A percentile compares a stretch with the other conserved stretches of the same genome.
phyloP scores from a whole-genome alignment of 2,888 invertebrate species.

The Melieria picta region DNA sequence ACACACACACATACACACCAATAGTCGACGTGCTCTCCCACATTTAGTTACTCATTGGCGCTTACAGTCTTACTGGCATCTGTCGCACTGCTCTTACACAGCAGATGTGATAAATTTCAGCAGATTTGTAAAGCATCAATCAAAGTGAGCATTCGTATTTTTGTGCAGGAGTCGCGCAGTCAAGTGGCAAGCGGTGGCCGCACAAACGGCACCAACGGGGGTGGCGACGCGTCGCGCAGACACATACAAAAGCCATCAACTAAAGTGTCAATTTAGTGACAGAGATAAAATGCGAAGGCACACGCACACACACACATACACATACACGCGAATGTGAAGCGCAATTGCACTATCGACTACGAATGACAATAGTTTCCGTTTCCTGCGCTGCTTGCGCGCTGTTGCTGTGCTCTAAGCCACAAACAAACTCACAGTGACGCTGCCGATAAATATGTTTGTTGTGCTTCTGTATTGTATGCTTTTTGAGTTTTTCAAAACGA shows the following conservation, averaged over 20 bases:
- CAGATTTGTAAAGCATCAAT: conserved; percentile 54
- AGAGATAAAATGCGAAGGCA: conserved; percentile 58
- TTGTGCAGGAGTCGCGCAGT: conserved; percentile 35
- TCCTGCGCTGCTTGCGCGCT: neutral
- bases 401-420: neutral
- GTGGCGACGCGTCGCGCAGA: conserved; percentile 18
- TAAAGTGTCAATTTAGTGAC: conserved; percentile 65
- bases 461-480: no score
- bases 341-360: conserved; percentile 30
- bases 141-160: conserved; percentile 57
- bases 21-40: neutral
- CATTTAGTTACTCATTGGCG: neutral
- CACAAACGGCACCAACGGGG: conserved; percentile 42
- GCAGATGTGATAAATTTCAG: conserved; percentile 45
- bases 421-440: neutral
- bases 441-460: no score
- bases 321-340: neutral
- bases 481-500: no score
- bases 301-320: conserved; percentile 31
- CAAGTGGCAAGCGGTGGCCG: neutral
- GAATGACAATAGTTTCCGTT: conserved; percentile 26
- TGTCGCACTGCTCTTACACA: neutral
- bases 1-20: neutral
- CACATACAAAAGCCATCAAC: conserved; percentile 55
- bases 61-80: neutral